phyloP scores from a whole-genome alignment of 1,140 invertebrate genomes.

The Notospermus geniculatus region DNA sequence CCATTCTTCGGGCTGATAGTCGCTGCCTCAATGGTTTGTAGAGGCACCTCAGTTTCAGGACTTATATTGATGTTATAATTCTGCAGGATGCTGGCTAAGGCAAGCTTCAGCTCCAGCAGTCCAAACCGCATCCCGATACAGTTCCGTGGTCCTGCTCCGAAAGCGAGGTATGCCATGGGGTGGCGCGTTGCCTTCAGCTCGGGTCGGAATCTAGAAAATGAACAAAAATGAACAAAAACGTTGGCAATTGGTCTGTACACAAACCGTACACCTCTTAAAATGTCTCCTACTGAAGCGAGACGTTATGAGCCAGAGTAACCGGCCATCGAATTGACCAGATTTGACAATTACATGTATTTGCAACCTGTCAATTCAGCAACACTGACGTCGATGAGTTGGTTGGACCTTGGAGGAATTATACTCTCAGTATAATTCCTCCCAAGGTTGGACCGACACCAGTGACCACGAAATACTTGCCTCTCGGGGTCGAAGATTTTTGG shows the following conservation, averaged over 20 bases:
- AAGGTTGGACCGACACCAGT: too few species aligned
- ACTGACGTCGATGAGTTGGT: too few species aligned
- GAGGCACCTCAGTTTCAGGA: constrained; percentile 19
- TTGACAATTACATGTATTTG: too few species aligned
- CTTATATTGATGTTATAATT: constrained; percentile 29
- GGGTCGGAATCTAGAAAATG: constrained; percentile 32
- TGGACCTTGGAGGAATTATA: too few species aligned
- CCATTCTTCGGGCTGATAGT: constrained; percentile 16
- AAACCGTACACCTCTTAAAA: too few species aligned
- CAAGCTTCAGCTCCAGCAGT: constrained; percentile 44
- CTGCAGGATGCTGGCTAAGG: constrained; percentile 36
- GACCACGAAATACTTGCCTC: constrained; percentile 30
- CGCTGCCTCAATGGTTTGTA: constrained; percentile 15
- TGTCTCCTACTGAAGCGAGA: too few species aligned
- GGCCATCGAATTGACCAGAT: too few species aligned
- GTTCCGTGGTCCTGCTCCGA: constrained; percentile 52
- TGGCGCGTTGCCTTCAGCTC: constrained; percentile 30
- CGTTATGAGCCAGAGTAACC: too few species aligned
- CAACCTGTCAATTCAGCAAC: too few species aligned
- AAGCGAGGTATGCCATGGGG: constrained; percentile 45
- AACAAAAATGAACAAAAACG: not conserved
- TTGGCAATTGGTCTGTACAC: too few species aligned
- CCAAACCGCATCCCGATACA: constrained; percentile 54
- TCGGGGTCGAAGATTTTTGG: constrained; percentile 38
- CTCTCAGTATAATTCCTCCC: too few species aligned